Evolutionary conservation across 2,888 invertebrate genomes (phyloP), one percentile per base, ranked within the genome.

Genomic region (Sinhomidia bicolor): DNA sequence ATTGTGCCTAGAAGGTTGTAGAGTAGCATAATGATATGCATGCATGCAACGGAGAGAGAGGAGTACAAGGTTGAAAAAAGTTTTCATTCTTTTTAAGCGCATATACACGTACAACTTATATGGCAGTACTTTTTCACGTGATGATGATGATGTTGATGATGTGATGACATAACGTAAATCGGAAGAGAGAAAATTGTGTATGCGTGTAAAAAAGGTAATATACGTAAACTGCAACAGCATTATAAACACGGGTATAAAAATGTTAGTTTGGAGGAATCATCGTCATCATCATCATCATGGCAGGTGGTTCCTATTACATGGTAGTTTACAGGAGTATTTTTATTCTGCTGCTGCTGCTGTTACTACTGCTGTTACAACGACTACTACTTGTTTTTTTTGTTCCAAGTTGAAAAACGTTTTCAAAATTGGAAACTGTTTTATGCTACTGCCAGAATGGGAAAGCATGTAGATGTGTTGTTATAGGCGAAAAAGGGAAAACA

Each of bases 261-360:
- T n/a, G n/a, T n/a, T n/a, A n/a, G 65, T 12, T 23, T 76, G 26
- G 47, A 78, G 29, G 32, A 29, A 54, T 29, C 54, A 26, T 29
- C 71, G 54, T n/a, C 14, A 68, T 36, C 68, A 71, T 51, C 68
- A 83, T 36, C 68, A 83, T 83, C 71, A 47, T 83, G 68, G 82
- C 82, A 83, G 82, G 82, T 83, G 82, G 82, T 71, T 83, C 62
- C 71, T 62, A 26, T 9, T 47, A 51, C 71, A 68, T 68, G 4
- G 36, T 7, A 36, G 7, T n/a, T n/a, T 36, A 36, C 36, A 5
- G 36, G 36, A 36, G n/a, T n/a, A n/a, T n/a, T n/a, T n/a, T n/a
- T n/a, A n/a, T n/a, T n/a, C n/a, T n/a, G n/a, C n/a, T n/a, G n/a
- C n/a, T n/a, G n/a, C n/a, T n/a, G n/a, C n/a, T 54, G n/a, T 54